A percentile compares a stretch with the other conserved stretches of the same genome.
Conservation (phyloP, 2,888 invertebrate species). For the Drosophila diplacantha region DNA sequence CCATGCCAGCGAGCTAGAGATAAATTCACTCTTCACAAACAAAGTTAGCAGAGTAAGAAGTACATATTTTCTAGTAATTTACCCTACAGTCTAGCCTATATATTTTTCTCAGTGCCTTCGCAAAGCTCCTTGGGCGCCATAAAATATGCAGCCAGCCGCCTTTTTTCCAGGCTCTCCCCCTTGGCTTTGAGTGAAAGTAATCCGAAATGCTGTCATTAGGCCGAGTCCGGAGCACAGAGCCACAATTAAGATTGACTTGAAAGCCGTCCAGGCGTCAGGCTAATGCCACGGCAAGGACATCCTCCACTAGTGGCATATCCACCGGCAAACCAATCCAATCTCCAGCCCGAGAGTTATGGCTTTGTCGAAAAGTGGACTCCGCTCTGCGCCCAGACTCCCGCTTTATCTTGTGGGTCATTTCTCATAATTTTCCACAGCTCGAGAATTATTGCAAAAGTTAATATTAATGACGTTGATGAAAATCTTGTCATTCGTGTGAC, state of each 20-base stretch:
- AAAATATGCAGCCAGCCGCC: slow-evolving; percentile 61
- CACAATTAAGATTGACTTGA: slow-evolving; percentile 69
- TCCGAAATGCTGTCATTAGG: slow-evolving; percentile 67
- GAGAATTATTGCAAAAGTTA: slow-evolving; percentile 74
- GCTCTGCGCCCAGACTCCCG: slow-evolving; percentile 24
- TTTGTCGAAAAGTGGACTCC: slow-evolving; percentile 62
- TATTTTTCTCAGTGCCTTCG: slow-evolving; percentile 5
- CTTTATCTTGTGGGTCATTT: slow-evolving; percentile 69
- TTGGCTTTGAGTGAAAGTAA: slow-evolving; percentile 61
- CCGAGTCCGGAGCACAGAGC: slow-evolving; percentile 35
- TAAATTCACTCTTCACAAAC: no score
- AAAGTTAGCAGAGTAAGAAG: neutral
- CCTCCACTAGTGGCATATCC: slow-evolving; percentile 5
- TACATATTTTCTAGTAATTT: neutral
- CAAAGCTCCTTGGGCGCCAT: slow-evolving; percentile 45
- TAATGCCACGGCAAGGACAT: slow-evolving; percentile 50
- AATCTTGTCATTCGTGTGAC: slow-evolving; percentile 70
- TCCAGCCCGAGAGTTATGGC: slow-evolving; percentile 56
- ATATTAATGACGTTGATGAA: slow-evolving; percentile 75
- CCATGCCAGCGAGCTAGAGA: no score
- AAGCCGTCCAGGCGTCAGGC: slow-evolving; percentile 50
- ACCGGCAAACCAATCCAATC: slow-evolving; percentile 35
- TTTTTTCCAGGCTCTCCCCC: slow-evolving; percentile 36
- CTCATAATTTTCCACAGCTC: slow-evolving; percentile 70
- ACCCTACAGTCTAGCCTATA: neutral